A percentile compares a stretch with the other conserved stretches of the same genome.
Conservation (phyloP, 1,140 invertebrate genomes). For the Cherax destructor region DNA sequence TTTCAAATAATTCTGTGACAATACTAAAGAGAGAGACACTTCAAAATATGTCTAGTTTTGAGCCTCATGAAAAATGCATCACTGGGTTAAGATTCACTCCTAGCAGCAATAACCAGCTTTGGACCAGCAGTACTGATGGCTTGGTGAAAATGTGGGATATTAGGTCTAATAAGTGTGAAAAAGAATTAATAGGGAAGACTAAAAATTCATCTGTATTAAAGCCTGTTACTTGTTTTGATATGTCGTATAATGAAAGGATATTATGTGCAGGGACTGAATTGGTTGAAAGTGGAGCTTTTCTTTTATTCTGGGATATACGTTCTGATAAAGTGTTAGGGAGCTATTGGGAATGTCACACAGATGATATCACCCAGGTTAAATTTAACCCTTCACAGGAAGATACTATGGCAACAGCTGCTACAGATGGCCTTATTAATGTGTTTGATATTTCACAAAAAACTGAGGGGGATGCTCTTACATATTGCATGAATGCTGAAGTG, state of each 20-base stretch:
- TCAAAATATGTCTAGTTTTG: slow-evolving; percentile 43
- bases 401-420: slow-evolving; percentile 84
- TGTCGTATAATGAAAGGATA: slow-evolving; percentile 83
- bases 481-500: slow-evolving; percentile 89
- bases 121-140: slow-evolving; percentile 77
- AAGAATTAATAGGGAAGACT: slow-evolving; percentile 40
- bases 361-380: slow-evolving; percentile 87
- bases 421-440: slow-evolving; percentile 90
- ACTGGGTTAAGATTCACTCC: slow-evolving; percentile 79
- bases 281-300: slow-evolving; percentile 82
- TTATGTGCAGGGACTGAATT: slow-evolving; percentile 87
- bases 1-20: slow-evolving; percentile 59
- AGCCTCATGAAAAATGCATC: slow-evolving; percentile 72
- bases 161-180: slow-evolving; percentile 75
- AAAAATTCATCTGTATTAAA: slow-evolving; percentile 75
- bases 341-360: slow-evolving; percentile 90
- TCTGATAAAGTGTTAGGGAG: slow-evolving; percentile 83
- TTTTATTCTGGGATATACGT: slow-evolving; percentile 90
- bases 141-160: slow-evolving; percentile 82
- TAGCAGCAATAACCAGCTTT: slow-evolving; percentile 79
- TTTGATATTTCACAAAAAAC: slow-evolving; percentile 85
- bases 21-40: slow-evolving; percentile 57
- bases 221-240: slow-evolving; percentile 84
- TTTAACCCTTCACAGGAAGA: slow-evolving; percentile 86
- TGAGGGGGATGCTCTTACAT: slow-evolving; percentile 88